Evolutionary conservation across 2,888 invertebrate species (phyloP).

Genomic region (Eilema griseolum): DNA sequence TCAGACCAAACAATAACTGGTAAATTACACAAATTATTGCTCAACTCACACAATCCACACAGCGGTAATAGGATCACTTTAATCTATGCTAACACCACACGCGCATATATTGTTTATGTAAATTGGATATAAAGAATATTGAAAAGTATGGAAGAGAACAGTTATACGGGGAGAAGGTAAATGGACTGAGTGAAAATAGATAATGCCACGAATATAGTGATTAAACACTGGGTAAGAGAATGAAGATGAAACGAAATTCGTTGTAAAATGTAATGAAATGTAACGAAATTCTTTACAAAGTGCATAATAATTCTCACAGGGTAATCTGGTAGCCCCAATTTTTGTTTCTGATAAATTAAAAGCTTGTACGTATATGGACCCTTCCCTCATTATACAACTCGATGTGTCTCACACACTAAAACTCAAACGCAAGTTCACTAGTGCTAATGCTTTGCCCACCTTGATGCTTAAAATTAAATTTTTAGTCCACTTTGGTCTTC

Average conservation of each 20-base stretch:
- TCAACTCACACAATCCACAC: background rate
- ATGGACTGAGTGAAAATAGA: background rate
- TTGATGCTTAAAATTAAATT: no score
- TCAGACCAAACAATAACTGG: background rate
- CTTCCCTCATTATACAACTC: no score
- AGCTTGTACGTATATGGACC: no score
- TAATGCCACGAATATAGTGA: background rate
- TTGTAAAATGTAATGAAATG: background rate
- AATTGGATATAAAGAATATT: background rate
- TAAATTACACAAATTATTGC: background rate
- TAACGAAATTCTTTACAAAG: background rate
- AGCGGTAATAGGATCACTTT: background rate
- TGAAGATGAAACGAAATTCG: background rate
- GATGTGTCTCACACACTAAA: no score
- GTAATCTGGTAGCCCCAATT: background rate
- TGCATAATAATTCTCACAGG: background rate
- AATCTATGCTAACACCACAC: background rate
- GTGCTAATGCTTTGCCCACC: no score
- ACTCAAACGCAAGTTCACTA: no score
- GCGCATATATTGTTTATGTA: background rate
- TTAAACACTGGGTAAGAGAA: background rate
- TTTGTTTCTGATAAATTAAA: background rate
- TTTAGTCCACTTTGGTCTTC: no score
- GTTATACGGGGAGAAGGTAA: background rate
- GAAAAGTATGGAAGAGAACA: background rate